phyloP scores from a whole-genome alignment of 2,797 vertebrate genomes.

The Phrynocephalus guinanensis region DNA sequence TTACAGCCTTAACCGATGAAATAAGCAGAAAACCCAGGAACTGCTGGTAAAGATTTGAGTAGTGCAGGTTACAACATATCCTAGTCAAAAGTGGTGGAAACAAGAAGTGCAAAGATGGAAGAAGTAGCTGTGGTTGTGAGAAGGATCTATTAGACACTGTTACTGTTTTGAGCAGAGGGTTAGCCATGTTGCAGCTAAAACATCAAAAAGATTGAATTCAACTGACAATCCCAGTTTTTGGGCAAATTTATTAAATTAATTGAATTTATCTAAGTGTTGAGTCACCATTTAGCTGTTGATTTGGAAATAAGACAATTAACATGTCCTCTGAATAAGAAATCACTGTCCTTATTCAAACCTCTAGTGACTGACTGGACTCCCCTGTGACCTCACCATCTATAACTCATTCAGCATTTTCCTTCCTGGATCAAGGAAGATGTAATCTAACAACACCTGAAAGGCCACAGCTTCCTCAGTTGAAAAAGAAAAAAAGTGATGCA shows the following conservation, averaged over 20 bases:
- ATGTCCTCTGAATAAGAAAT: background rate
- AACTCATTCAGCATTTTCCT: background rate
- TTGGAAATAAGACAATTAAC: background rate
- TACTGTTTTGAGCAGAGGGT: background rate
- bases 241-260: no score
- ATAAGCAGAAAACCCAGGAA: constrained; percentile 7
- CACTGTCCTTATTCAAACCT: background rate
- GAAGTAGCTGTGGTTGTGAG: background rate
- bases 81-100: background rate
- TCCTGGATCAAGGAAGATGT: background rate
- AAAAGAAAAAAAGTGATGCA: background rate
- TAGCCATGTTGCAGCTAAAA: no score
- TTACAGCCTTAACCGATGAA: constrained; percentile 1
- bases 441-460: background rate
- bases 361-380: background rate
- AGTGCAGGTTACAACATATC: constrained; percentile 12
- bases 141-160: background rate
- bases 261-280: no score
- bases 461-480: background rate
- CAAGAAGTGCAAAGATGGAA: background rate
- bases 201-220: no score
- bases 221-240: no score
- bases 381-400: background rate
- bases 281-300: background rate
- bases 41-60: background rate